Conservation (phyloP, 2,888 invertebrate species). For the Prosopocoilus inquinatus region DNA sequence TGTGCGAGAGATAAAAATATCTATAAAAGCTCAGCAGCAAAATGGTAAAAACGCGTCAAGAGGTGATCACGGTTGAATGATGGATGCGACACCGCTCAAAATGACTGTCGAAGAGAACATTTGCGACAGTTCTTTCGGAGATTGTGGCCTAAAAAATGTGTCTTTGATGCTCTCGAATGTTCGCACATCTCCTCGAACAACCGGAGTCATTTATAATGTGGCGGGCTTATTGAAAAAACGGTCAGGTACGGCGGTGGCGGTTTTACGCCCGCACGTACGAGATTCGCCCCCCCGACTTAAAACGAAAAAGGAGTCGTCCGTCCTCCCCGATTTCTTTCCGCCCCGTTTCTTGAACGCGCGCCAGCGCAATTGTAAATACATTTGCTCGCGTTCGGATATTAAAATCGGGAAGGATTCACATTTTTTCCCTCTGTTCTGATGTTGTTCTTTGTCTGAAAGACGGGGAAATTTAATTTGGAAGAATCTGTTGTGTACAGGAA, state of each 20-base stretch:
- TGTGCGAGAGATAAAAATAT: background rate
- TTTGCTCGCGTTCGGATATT: background rate
- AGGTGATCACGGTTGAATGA: slow-evolving; percentile 28
- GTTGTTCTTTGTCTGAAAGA: background rate
- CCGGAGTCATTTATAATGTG: slow-evolving; percentile 29
- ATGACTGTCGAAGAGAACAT: slow-evolving; percentile 30
- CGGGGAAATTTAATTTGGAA: background rate
- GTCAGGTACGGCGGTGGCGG: slow-evolving; percentile 27
- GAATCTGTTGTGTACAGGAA: background rate
- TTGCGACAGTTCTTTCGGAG: slow-evolving; percentile 25
- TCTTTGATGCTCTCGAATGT: slow-evolving; percentile 31
- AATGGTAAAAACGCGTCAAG: slow-evolving; percentile 25
- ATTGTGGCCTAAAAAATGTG: slow-evolving; percentile 28
- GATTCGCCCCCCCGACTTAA: slow-evolving; percentile 14
- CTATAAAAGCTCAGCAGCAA: slow-evolving; percentile 11
- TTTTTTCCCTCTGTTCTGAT: background rate
- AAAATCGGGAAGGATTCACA: background rate
- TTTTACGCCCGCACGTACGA: slow-evolving; percentile 19
- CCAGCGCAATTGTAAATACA: background rate
- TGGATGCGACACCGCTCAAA: slow-evolving; percentile 26
- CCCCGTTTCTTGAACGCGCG: background rate
- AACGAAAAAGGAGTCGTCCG: slow-evolving; percentile 8
- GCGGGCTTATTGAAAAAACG: slow-evolving; percentile 31
- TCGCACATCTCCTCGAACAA: slow-evolving; percentile 29
- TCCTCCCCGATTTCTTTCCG: slow-evolving; percentile 8